Base-by-base conservation (phyloP, 2,888 invertebrate species). In the Tolmerus cingulatus region DNA sequence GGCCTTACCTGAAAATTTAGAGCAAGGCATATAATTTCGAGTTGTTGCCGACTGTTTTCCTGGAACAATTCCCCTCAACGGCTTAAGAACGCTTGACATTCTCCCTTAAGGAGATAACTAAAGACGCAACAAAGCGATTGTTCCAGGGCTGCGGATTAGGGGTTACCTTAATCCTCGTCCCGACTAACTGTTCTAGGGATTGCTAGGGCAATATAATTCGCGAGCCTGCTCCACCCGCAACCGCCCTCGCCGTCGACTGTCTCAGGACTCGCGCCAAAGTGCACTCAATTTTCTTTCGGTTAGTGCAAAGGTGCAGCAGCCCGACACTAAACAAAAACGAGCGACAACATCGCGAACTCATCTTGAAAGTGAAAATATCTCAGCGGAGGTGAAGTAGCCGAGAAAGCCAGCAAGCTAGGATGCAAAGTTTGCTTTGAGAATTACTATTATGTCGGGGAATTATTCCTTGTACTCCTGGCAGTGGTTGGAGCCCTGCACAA, bases 1-100 rank as follows among this genome's bases (percentile, higher is more conserved):
- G 91, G 90, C 2, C 92, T 90, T 0, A 90, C 88, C 89, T 89
- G 46, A 81, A 46, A 87, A 87, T 66, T 23, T 37, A 87, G 86
- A 74, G 66, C 43, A 78, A 27, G 66, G 7, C 66, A 77, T 77
- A n/a, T 77, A n/a, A 51, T 46, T 19, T 27, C 4, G 19, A 37
- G 34, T 77, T 77, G 7, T 77, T 14, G 40, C 16, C 9, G 34
- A 27, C 66, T 66, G 9, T 19, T 19, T 66, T 23, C 23, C 23
- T 19, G 8, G 23, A 66, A 66, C 66, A 66, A 66, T 66, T 9
- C 66, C 23, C 27, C 27, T 23, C 19, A 66, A 19, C 66, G 19
- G 23, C 66, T 66, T 66, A 66, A 19, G 8, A 23, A 27, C 19
- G 66, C 66, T 66, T 66, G 66, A 66, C 66, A 27, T 66, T 51